Evolutionary conservation across 2,797 vertebrate species (phyloP), one percentile per base, ranked within the genome.

Genomic region (Hylomyscus alleni): DNA sequence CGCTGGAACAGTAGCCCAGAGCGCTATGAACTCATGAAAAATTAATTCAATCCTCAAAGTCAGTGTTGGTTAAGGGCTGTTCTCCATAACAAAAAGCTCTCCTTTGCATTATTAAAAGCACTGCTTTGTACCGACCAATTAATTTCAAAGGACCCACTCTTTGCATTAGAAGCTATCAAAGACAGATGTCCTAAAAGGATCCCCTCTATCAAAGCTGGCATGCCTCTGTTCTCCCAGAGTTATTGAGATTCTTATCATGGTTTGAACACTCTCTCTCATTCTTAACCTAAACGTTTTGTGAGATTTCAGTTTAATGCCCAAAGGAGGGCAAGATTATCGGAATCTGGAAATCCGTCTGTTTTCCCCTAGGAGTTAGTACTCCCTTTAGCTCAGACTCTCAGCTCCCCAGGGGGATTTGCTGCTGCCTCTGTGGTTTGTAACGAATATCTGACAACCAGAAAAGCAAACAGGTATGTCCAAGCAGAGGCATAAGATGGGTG

Each of bases 11-110:
- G 90, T 78, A 97, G 97, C 97, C 97, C 58, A 76, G 97, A 98
- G 98, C 90, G 72, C 86, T 96, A 88, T 54, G 91, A 96, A 97
- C 95, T 98, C 97, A 98, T 97, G 96, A 98, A 98, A 98, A 98
- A 97, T 98, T 97, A 98, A 98, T 98, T 97, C 96, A 95, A 10
- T 88, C 69, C 92, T 98, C 97, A 97, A 97, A 98, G 97, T 96
- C 93, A 92, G 96, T 93, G 94, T 94, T 76, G 97, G 95, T 94
- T 69, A 93, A 97, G 78, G 96, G 93, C 98, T 96, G 91, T 40
- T 98, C 97, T 98, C 97, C 95, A 97, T 98, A 98, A 98, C 97
- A 97, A 98, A 98, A 98, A 97, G 83, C 97, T 97, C 96, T 96
- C 95, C 95, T 93, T 84, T 91, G 82, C 97, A 97, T 98, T 98